A percentile compares a stretch with the other conserved stretches of the same genome.
phyloP scores from a whole-genome alignment of 2,113 vertebrate genomes.

The Podarcis raffonei region DNA sequence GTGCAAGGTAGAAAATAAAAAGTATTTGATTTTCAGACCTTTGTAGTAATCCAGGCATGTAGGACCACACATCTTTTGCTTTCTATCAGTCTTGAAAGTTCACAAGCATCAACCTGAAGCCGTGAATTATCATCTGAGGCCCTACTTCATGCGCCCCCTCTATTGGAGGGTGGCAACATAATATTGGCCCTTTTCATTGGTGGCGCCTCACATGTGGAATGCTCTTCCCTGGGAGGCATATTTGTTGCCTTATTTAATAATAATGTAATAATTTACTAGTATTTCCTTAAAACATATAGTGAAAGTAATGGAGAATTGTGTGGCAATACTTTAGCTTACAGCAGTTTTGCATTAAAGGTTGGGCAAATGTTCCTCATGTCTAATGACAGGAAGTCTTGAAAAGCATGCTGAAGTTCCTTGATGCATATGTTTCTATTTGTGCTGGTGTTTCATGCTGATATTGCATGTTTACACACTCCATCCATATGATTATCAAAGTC shows the following conservation, averaged over 20 bases:
- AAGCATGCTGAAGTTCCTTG: background rate
- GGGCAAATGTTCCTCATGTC: background rate
- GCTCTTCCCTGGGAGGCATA: too few relatives aligned
- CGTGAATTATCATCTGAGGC: too few relatives aligned
- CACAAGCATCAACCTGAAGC: too few relatives aligned
- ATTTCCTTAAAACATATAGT: conserved; percentile 52
- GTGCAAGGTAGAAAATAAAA: background rate
- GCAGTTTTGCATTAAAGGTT: background rate
- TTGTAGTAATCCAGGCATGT: background rate
- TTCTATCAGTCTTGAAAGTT: background rate
- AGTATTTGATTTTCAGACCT: background rate
- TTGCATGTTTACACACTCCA: background rate
- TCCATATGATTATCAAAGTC: background rate
- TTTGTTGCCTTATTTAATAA: too few relatives aligned
- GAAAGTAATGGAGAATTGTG: conserved; percentile 47
- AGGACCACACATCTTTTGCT: background rate
- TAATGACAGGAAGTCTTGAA: background rate
- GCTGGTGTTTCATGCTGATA: background rate
- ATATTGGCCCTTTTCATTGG: too few relatives aligned
- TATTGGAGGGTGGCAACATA: too few relatives aligned
- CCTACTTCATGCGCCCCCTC: too few relatives aligned
- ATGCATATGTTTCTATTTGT: rapidly evolving
- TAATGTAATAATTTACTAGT: background rate
- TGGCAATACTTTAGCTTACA: background rate
- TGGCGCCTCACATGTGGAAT: too few relatives aligned